These are phyloP conservation scores for Beris morrisii DNA, from an alignment of 2,888 invertebrate species.

Conservation along the genomic window DNA sequence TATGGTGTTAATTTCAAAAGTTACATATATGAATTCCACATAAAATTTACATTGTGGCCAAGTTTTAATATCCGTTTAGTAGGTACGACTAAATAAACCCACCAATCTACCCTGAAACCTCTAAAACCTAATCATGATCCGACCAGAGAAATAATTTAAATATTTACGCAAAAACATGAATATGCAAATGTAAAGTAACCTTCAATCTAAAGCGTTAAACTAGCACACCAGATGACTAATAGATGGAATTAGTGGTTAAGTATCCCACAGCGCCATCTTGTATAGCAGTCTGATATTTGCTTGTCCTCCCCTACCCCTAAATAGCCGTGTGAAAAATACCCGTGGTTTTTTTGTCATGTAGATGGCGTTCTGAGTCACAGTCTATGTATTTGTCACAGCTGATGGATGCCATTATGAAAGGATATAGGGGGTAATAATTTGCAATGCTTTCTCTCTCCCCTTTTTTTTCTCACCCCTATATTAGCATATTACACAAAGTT, in stretches of 20 bases:
- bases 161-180: constrained; percentile 13
- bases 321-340: too few relatives aligned
- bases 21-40: too few relatives aligned
- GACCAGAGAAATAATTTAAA: constrained; percentile 17
- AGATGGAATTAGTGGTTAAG: constrained; percentile 14
- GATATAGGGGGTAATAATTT: constrained; percentile 6
- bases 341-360: too few relatives aligned
- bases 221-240: constrained; percentile 10
- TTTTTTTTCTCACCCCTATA: neutral
- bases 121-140: neutral
- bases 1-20: too few relatives aligned
- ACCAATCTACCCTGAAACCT: neutral
- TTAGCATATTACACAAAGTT: too few relatives aligned
- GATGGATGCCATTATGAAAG: constrained; percentile 10
- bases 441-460: neutral
- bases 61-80: too few relatives aligned
- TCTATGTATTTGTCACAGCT: constrained; percentile 1
- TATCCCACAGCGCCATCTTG: neutral
- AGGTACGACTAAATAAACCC: too few relatives aligned
- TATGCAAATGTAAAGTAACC: constrained; percentile 21
- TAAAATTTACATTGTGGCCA: too few relatives aligned
- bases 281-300: too few relatives aligned
- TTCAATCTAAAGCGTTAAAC: constrained; percentile 1
- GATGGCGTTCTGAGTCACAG: too few relatives aligned
- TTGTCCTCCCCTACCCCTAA: too few relatives aligned